Evolutionary conservation across 53 echinoderm and acorn worm species (phyloP).

Genomic region (Paracentrotus lividus): DNA sequence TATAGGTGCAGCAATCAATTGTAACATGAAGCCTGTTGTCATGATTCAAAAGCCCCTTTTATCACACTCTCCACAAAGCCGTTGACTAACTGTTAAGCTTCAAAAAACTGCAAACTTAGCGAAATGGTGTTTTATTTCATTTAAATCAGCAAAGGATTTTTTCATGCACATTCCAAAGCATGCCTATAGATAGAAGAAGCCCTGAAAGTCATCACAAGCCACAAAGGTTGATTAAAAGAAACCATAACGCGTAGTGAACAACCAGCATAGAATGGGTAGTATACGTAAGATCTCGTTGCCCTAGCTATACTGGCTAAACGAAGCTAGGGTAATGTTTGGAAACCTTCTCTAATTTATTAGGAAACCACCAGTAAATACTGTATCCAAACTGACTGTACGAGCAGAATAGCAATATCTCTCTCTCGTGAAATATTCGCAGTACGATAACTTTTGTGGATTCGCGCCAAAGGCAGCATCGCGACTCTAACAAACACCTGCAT

Average conservation of each 20-base stretch:
- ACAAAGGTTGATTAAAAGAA: background rate
- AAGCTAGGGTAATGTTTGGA: background rate
- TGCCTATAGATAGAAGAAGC: slow-evolving; percentile 21
- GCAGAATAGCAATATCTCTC: too few species aligned
- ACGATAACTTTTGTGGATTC: too few species aligned
- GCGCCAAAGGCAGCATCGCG: too few species aligned
- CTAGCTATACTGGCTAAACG: background rate
- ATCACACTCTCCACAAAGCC: background rate
- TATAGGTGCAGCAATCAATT: slow-evolving; percentile 25
- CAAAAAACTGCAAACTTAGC: background rate
- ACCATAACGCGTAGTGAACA: too few species aligned
- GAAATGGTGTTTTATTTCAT: background rate
- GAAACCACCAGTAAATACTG: slow-evolving; percentile 10
- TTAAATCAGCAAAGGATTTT: background rate
- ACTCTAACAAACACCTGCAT: too few species aligned
- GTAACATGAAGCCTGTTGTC: background rate
- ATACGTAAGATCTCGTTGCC: background rate
- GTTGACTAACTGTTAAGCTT: background rate
- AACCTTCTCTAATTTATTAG: background rate
- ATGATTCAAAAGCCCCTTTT: background rate
- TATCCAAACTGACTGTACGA: background rate
- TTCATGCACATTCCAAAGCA: slow-evolving; percentile 58
- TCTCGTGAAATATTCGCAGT: too few species aligned
- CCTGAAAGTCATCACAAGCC: slow-evolving; percentile 34
- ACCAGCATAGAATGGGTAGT: background rate